Percentiles rank a stretch among this genome's conserved stretches.
Evolutionary conservation across 2,113 vertebrate species (phyloP).

Genomic region (Clarias batrachus): DNA sequence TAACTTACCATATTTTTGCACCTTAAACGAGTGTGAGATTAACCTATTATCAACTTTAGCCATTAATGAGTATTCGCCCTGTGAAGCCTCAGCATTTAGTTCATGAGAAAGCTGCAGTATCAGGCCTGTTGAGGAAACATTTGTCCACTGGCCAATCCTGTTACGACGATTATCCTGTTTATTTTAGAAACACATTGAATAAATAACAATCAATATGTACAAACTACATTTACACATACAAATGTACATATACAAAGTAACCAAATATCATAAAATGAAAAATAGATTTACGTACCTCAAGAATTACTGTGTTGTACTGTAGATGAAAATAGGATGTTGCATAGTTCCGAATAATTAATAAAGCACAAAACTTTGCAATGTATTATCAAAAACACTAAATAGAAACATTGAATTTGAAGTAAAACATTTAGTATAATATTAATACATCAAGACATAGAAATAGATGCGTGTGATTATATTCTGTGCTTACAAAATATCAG

Average conservation of each 20-base stretch:
- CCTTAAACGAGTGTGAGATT: conserved; percentile 56
- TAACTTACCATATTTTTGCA: conserved; percentile 69
- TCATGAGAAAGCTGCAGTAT: conserved; percentile 66
- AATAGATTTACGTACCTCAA: conserved; percentile 17
- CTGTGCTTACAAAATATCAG: not conserved
- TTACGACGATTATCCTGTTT: conserved; percentile 59
- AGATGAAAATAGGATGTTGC: not conserved
- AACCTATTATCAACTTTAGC: not conserved
- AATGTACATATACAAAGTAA: not conserved
- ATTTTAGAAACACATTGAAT: not conserved
- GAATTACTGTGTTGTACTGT: conserved; percentile 2
- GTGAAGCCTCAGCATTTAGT: conserved; percentile 66
- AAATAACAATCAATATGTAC: no score
- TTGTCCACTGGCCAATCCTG: conserved; percentile 70
- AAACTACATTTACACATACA: not conserved
- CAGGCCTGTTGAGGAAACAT: conserved; percentile 48
- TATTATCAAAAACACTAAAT: no score
- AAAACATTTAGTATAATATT: no score
- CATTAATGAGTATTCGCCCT: conserved; percentile 58
- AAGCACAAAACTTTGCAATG: no score
- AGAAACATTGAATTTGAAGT: no score
- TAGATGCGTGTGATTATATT: not conserved
- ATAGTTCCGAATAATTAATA: no score
- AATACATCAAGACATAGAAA: not conserved
- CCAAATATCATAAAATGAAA: not conserved